Evolutionary conservation across 1,140 invertebrate species (phyloP).

Genomic region (Drosophila takahashii): DNA sequence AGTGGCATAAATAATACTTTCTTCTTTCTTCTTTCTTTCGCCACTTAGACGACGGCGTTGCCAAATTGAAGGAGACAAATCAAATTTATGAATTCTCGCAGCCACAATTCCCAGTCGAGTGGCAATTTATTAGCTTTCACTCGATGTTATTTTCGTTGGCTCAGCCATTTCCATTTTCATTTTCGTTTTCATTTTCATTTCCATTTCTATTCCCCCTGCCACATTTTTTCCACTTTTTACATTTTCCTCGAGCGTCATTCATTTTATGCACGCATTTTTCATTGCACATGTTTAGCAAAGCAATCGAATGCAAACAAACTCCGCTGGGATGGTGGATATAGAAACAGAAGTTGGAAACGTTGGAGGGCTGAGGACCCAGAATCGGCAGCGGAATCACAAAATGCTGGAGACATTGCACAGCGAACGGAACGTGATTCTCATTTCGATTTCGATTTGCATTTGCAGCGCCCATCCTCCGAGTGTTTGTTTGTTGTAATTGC

Average conservation of each 20-base stretch:
- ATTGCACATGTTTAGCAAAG: slow-evolving; percentile 54
- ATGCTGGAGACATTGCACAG: slow-evolving; percentile 40
- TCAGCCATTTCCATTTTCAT: slow-evolving; percentile 17
- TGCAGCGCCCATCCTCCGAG: neutral
- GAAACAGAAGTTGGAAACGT: neutral
- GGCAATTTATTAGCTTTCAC: slow-evolving; percentile 41
- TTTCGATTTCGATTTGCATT: slow-evolving; percentile 57
- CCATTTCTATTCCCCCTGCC: neutral
- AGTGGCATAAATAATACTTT: neutral
- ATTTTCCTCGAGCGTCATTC: slow-evolving; percentile 25
- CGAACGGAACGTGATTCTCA: slow-evolving; percentile 47
- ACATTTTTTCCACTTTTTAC: neutral
- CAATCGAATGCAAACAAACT: slow-evolving; percentile 53
- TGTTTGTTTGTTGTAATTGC: slow-evolving; percentile 58
- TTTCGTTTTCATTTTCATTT: neutral
- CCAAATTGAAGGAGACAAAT: slow-evolving; percentile 28
- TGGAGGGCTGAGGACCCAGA: neutral
- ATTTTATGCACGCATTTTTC: slow-evolving; percentile 53
- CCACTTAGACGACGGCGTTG: neutral
- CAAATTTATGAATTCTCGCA: slow-evolving; percentile 36
- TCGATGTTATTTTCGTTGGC: slow-evolving; percentile 28
- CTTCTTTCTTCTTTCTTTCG: neutral
- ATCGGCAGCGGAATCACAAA: slow-evolving; percentile 17
- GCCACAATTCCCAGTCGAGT: slow-evolving; percentile 19
- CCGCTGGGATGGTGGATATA: neutral